Evolutionary conservation across 2,113 vertebrate species (phyloP).

Genomic region (Phycodurus eques): DNA sequence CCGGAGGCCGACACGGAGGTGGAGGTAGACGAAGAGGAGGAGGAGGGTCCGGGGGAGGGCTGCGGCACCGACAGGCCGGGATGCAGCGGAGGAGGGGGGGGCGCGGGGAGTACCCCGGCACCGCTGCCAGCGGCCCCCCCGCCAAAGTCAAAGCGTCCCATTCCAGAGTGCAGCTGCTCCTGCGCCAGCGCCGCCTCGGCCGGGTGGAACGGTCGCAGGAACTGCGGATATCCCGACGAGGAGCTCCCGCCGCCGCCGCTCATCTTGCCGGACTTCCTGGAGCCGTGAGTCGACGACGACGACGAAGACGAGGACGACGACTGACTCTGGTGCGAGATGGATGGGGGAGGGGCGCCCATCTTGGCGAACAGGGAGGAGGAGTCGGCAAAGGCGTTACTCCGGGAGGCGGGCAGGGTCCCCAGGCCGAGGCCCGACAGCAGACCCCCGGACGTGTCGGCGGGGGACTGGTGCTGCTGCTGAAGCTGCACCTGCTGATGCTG

Average conservation of each 20-base stretch:
- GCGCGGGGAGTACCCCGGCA: constrained; percentile 68
- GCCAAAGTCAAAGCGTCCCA: constrained; percentile 77
- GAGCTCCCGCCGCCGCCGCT: constrained; percentile 62
- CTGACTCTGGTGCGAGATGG: constrained; percentile 75
- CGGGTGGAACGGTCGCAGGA: constrained; percentile 76
- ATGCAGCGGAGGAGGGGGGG: constrained; percentile 73
- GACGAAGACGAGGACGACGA: constrained; percentile 62
- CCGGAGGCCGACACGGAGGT: constrained; percentile 66
- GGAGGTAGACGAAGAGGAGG: constrained; percentile 71
- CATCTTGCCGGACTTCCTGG: constrained; percentile 79
- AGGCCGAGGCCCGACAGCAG: constrained; percentile 76
- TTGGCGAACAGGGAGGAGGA: constrained; percentile 77
- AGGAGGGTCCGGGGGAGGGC: constrained; percentile 69
- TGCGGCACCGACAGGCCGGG: constrained; percentile 76
- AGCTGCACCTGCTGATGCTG: constrained; percentile 76
- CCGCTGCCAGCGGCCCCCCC: constrained; percentile 59
- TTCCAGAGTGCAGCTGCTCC: constrained; percentile 77
- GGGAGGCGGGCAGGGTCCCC: constrained; percentile 70
- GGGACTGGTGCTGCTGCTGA: constrained; percentile 75
- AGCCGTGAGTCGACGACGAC: constrained; percentile 72
- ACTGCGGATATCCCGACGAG: constrained; percentile 74
- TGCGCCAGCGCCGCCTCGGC: constrained; percentile 76
- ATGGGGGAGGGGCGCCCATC: constrained; percentile 72
- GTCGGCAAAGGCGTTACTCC: constrained; percentile 75
- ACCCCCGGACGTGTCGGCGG: constrained; percentile 65